Evolutionary conservation across 92 coral and sea anemone genomes (phyloP).

Genomic region (Hydrozoanthus gracilis): DNA sequence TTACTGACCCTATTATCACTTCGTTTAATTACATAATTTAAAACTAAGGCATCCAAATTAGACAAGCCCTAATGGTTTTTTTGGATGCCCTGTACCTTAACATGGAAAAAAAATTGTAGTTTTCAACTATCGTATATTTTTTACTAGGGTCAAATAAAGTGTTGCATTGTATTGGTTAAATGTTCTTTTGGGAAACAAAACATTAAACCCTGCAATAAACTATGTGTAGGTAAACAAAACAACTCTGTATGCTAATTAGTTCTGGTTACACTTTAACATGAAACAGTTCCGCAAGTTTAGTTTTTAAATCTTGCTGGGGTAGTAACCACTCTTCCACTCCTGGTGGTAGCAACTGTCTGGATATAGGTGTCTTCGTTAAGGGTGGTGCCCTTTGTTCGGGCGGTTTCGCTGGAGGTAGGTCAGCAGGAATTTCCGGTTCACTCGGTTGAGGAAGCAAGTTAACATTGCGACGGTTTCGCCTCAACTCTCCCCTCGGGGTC

Average conservation of each 20-base stretch:
- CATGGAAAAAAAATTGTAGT: too few species aligned
- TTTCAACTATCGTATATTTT: too few species aligned
- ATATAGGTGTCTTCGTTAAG: not conserved
- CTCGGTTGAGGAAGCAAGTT: constrained; percentile 10
- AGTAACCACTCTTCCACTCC: constrained; percentile 24
- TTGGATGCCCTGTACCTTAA: too few species aligned
- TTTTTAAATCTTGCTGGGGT: constrained; percentile 15
- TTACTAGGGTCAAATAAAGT: too few species aligned
- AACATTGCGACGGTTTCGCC: constrained; percentile 24
- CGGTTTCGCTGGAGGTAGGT: not conserved
- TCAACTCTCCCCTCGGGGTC: constrained; percentile 21
- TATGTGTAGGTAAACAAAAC: not conserved
- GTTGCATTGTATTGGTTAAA: not conserved
- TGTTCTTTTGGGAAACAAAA: constrained; percentile 5
- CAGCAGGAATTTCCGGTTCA: constrained; percentile 5
- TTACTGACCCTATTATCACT: too few species aligned
- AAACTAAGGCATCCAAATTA: too few species aligned
- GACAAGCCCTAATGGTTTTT: too few species aligned
- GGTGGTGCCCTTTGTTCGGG: not conserved
- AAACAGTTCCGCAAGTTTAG: constrained; percentile 5
- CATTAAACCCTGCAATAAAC: not conserved
- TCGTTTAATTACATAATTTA: too few species aligned
- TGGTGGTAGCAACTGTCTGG: not conserved
- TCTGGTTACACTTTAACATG: not conserved
- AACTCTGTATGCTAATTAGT: not conserved